phyloP scores from a whole-genome alignment of 2,113 vertebrate genomes.

The Notarius lentiginosus region DNA sequence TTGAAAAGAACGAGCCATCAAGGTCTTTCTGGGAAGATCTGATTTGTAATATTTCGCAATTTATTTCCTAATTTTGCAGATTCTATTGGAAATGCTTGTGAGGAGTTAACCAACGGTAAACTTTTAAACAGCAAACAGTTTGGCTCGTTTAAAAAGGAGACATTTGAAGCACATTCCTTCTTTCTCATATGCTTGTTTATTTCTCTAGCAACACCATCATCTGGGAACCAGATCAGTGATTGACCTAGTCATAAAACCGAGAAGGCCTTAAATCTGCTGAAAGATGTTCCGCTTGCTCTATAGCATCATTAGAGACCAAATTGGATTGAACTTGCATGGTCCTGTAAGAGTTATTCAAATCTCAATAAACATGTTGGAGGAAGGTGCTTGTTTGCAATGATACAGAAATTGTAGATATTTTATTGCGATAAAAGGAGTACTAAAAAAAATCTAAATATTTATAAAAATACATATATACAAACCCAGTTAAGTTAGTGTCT shows the following conservation, averaged over 20 bases:
- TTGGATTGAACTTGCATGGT: not conserved
- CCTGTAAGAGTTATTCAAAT: not conserved
- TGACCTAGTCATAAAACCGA: not conserved
- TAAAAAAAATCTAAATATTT: not conserved
- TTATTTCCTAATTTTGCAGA: not conserved
- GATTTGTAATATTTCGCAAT: constrained; percentile 19
- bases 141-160: not conserved
- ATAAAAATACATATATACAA: not conserved
- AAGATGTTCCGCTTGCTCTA: not conserved
- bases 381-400: not conserved
- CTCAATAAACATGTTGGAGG: not conserved
- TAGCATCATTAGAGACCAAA: not conserved
- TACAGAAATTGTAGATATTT: not conserved
- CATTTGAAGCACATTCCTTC: not conserved
- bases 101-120: not conserved
- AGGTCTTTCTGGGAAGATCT: constrained; percentile 51
- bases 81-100: not conserved
- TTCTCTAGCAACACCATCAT: not conserved
- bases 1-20: not conserved
- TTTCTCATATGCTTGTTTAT: not conserved
- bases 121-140: not conserved
- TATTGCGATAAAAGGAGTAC: not conserved
- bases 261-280: not conserved
- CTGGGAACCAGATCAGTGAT: not conserved
- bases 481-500: not conserved